Evolutionary conservation across 2,113 vertebrate species (phyloP).

Genomic region (Perca flavescens): DNA sequence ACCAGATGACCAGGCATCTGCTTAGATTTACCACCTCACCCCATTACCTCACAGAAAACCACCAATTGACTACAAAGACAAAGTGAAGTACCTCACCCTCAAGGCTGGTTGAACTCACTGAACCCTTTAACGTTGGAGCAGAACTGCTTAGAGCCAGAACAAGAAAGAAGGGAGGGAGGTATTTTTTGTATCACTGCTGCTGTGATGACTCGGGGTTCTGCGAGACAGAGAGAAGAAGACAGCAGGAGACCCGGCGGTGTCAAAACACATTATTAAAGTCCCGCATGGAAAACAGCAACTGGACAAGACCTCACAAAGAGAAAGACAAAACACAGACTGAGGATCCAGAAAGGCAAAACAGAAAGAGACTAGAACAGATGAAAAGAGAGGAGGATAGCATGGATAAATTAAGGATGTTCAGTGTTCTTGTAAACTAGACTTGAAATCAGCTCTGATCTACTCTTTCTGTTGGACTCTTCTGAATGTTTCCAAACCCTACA

Average conservation of each 20-base stretch:
- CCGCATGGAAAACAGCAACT: conserved; percentile 59
- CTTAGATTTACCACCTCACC: conserved; percentile 29
- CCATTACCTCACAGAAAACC: conserved; percentile 47
- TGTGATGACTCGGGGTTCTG: conserved; percentile 36
- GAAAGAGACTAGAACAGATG: conserved; percentile 3
- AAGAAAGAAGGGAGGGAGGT: background rate
- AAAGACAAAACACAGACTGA: conserved; percentile 26
- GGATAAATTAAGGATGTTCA: conserved; percentile 14
- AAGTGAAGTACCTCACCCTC: conserved; percentile 23
- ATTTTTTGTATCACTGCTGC: conserved; percentile 31
- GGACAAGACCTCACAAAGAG: conserved; percentile 70
- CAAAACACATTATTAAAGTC: conserved; percentile 67
- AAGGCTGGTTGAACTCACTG: conserved; percentile 58
- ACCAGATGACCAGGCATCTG: conserved; percentile 9
- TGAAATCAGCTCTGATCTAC: conserved; percentile 20
- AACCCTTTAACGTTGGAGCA: conserved; percentile 52
- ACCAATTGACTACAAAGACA: conserved; percentile 54
- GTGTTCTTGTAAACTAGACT: conserved; percentile 26
- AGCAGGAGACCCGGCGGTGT: conserved; percentile 68
- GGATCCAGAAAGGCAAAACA: conserved; percentile 6
- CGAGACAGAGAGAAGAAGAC: conserved; percentile 43
- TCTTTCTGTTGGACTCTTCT: conserved; percentile 35
- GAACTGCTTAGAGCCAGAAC: conserved; percentile 2
- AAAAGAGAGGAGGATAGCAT: background rate
- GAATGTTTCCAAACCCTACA: conserved; percentile 31